A percentile compares a stretch with the other conserved stretches of the same genome.
These are phyloP conservation scores for Stenolophus ochropezus DNA, from an alignment of 2,888 invertebrate genomes.

Conservation along the genomic window DNA sequence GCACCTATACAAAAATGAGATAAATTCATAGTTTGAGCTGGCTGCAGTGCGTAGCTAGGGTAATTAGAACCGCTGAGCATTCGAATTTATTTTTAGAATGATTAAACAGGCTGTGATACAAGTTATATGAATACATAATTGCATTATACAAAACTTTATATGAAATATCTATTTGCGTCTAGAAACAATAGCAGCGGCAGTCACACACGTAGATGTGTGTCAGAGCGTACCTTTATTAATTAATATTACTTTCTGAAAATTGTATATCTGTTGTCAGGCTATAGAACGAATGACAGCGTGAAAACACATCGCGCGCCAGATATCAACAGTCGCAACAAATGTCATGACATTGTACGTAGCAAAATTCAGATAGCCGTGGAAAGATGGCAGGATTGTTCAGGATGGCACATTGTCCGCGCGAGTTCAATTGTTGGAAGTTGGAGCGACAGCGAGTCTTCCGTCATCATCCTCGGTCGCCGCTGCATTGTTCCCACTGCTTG, in stretches of 20 bases:
- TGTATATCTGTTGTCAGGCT: constrained; percentile 27
- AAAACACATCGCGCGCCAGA: constrained; percentile 46
- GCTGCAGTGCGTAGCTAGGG: neutral
- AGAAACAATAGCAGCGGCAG: constrained; percentile 4
- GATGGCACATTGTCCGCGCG: constrained; percentile 39
- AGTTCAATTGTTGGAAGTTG: constrained; percentile 57
- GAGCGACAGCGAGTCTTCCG: constrained; percentile 49
- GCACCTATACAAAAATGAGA: neutral
- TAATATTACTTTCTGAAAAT: constrained; percentile 37
- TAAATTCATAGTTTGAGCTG: neutral
- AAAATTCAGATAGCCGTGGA: constrained; percentile 38
- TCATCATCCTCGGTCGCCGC: constrained; percentile 29
- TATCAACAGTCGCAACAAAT: constrained; percentile 39
- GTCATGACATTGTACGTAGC: constrained; percentile 45
- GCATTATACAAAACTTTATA: constrained; percentile 31
- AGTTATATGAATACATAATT: constrained; percentile 4
- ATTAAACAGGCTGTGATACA: neutral
- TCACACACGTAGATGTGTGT: neutral
- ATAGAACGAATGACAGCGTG: constrained; percentile 41
- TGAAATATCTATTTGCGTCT: constrained; percentile 22
- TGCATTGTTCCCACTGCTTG: constrained; percentile 30
- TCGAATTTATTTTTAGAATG: constrained; percentile 16
- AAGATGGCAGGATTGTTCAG: constrained; percentile 43
- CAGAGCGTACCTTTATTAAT: constrained; percentile 31
- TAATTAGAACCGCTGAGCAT: neutral